Conservation (phyloP, 2,888 invertebrate genomes). For the Drosophila conformis region DNA sequence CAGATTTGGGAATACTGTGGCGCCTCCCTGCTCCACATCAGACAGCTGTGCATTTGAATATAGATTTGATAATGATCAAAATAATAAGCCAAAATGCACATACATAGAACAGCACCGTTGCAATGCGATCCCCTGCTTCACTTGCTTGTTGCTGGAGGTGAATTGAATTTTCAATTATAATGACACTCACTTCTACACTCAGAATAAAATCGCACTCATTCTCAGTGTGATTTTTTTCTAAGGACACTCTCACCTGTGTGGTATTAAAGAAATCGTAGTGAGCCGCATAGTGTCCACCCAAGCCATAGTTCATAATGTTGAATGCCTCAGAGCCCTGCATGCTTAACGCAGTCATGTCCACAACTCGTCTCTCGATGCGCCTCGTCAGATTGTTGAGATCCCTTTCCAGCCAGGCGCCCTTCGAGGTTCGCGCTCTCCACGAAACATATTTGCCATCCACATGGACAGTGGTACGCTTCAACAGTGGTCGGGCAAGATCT, state of each 20-base stretch:
- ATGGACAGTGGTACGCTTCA: conserved; percentile 66
- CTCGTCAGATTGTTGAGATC: conserved; percentile 38
- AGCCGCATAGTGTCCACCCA: conserved; percentile 77
- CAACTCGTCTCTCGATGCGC: conserved; percentile 65
- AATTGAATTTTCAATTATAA: conserved; percentile 1
- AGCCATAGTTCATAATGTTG: conserved; percentile 81
- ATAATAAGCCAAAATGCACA: background rate
- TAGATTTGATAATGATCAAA: background rate
- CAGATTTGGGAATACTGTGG: conserved; percentile 96
- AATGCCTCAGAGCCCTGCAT: conserved; percentile 62
- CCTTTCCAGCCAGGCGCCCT: conserved; percentile 73
- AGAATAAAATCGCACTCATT: background rate
- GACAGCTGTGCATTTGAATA: conserved; percentile 90
- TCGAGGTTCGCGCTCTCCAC: conserved; percentile 64
- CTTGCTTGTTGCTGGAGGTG: background rate
- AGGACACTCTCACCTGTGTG: conserved; percentile 48
- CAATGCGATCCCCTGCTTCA: conserved; percentile 93
- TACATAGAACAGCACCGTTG: conserved; percentile 97
- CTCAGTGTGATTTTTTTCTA: background rate
- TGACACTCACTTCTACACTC: background rate
- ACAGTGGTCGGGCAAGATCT: conserved; percentile 51
- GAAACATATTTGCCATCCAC: background rate
- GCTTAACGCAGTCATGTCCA: conserved; percentile 76
- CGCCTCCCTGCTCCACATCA: conserved; percentile 97
- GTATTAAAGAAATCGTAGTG: conserved; percentile 78